These are phyloP conservation scores for Acleris laterana DNA, from an alignment of 2,888 invertebrate species.

Conservation along the genomic window DNA sequence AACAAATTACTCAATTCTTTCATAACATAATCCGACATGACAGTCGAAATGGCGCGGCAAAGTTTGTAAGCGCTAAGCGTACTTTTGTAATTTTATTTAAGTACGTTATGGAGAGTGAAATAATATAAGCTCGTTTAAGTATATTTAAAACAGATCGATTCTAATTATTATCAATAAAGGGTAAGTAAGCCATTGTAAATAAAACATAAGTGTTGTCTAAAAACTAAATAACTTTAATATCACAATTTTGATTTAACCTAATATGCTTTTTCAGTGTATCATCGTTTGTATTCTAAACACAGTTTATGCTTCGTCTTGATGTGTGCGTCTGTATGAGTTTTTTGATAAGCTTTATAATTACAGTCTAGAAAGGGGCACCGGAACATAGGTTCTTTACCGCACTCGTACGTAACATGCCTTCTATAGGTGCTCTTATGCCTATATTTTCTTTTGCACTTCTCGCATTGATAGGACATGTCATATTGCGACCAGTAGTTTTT, in stretches of 20 bases:
- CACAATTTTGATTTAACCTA: constrained; percentile 60
- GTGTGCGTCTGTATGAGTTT: constrained; percentile 80
- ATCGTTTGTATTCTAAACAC: constrained; percentile 84
- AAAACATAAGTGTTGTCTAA: constrained; percentile 13
- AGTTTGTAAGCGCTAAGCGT: too few relatives aligned
- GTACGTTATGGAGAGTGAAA: too few relatives aligned
- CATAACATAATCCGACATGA: too few relatives aligned
- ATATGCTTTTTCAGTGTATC: constrained; percentile 46
- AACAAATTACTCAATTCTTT: too few relatives aligned
- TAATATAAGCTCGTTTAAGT: too few relatives aligned
- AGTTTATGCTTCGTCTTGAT: constrained; percentile 81
- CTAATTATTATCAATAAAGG: not conserved
- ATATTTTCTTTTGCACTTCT: constrained; percentile 89
- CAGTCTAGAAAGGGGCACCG: constrained; percentile 78
- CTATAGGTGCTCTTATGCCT: constrained; percentile 89
- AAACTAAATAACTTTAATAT: constrained; percentile 62
- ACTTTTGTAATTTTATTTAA: too few relatives aligned
- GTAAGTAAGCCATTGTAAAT: constrained; percentile 18
- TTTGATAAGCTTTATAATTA: constrained; percentile 80
- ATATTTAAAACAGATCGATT: too few relatives aligned
- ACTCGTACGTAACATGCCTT: constrained; percentile 88
- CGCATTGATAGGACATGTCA: constrained; percentile 82
- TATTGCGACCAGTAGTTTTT: constrained; percentile 80
- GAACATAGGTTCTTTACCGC: constrained; percentile 85
- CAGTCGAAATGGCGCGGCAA: too few relatives aligned